phyloP scores from a whole-genome alignment of 1,140 invertebrate species.

The Agraylea sexmaculata region DNA sequence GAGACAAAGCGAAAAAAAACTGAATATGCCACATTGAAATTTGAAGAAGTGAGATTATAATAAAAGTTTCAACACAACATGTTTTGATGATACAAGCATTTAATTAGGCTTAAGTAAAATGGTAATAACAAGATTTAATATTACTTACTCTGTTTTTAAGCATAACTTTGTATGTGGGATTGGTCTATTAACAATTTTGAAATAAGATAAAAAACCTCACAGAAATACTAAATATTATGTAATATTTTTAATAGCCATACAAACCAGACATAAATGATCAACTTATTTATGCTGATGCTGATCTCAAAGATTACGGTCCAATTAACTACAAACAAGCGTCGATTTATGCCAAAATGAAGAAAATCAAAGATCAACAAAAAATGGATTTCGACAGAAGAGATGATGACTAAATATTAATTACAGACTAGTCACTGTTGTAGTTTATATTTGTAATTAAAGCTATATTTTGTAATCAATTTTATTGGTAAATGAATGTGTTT shows the following conservation, averaged over 20 bases:
- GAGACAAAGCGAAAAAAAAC: slow-evolving; percentile 36
- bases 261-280: slow-evolving; percentile 64
- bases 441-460: too few relatives aligned
- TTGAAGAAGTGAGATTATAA: slow-evolving; percentile 71
- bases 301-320: slow-evolving; percentile 76
- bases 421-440: too few relatives aligned
- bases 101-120: not conserved
- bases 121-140: too few relatives aligned
- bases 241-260: slow-evolving; percentile 46
- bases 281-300: slow-evolving; percentile 80
- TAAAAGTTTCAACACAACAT: slow-evolving; percentile 14
- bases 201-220: not conserved
- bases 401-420: slow-evolving; percentile 15
- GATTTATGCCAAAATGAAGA: slow-evolving; percentile 55
- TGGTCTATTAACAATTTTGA: too few relatives aligned
- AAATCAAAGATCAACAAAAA: slow-evolving; percentile 44
- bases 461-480: too few relatives aligned
- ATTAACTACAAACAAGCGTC: slow-evolving; percentile 85
- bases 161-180: too few relatives aligned
- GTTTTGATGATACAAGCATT: not conserved
- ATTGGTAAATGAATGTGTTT: too few relatives aligned
- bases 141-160: too few relatives aligned
- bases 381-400: slow-evolving; percentile 24
- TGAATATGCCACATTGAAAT: slow-evolving; percentile 56
- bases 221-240: slow-evolving; percentile 11